phyloP scores from a whole-genome alignment of 2,797 vertebrate genomes.

The Malurus leucopterus region DNA sequence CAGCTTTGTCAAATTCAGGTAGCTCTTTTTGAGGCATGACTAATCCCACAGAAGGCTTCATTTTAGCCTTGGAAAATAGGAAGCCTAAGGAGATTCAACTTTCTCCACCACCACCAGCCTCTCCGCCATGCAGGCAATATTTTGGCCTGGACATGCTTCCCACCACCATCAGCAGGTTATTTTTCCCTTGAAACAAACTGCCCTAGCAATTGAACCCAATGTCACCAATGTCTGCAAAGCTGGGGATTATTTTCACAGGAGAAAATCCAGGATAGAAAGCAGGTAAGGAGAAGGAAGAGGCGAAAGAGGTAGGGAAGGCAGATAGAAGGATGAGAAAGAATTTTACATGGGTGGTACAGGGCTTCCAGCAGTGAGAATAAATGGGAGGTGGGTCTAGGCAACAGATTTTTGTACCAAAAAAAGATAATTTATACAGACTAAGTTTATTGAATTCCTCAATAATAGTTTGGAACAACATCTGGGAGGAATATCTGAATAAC shows the following conservation, averaged over 20 bases:
- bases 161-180: background rate
- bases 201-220: background rate
- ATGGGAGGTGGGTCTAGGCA: background rate
- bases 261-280: background rate
- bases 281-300: background rate
- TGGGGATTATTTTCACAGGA: background rate
- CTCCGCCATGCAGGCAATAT: background rate
- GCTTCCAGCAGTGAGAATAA: background rate
- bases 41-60: background rate
- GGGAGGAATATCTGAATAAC: background rate
- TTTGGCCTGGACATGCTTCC: background rate
- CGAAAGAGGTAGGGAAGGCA: background rate
- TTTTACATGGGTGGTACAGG: background rate
- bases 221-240: accelerated
- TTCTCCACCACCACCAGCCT: background rate
- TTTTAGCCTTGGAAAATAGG: background rate
- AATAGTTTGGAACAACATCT: background rate
- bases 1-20: background rate
- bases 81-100: background rate
- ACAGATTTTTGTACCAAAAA: background rate
- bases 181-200: background rate
- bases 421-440: background rate
- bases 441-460: background rate
- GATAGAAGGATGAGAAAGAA: background rate
- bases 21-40: background rate